Evolutionary conservation across 1,140 invertebrate species (phyloP).

Genomic region (Agraylea sexmaculata): DNA sequence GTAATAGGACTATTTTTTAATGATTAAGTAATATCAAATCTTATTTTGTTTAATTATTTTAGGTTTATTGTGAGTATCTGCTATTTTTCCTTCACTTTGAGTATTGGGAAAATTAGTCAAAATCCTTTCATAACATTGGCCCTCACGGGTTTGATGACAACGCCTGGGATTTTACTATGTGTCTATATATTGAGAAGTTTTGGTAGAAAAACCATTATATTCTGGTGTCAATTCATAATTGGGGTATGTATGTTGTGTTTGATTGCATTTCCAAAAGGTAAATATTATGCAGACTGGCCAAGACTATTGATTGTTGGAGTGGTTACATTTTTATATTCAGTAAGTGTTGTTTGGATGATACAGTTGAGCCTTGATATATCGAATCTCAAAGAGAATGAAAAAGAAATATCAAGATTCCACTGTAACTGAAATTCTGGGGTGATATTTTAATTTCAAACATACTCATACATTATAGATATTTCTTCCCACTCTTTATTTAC

Average conservation of each 20-base stretch:
- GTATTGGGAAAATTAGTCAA: slow-evolving; percentile 52
- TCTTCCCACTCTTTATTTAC: slow-evolving; percentile 51
- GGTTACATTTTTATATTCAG: slow-evolving; percentile 34
- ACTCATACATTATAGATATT: slow-evolving; percentile 28
- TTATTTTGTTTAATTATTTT: slow-evolving; percentile 6
- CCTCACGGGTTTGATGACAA: slow-evolving; percentile 46
- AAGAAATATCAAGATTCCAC: background rate
- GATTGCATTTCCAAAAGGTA: slow-evolving; percentile 35
- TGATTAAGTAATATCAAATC: background rate
- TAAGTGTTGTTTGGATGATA: no score
- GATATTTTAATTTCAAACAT: background rate
- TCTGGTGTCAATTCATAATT: slow-evolving; percentile 45
- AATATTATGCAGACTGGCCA: slow-evolving; percentile 29
- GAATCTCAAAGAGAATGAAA: background rate
- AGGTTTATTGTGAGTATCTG: slow-evolving; percentile 59
- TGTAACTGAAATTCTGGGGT: background rate
- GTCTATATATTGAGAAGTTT: slow-evolving; percentile 48
- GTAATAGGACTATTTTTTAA: slow-evolving; percentile 27
- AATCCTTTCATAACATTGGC: slow-evolving; percentile 63
- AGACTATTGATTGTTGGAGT: slow-evolving; percentile 30
- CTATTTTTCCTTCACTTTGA: slow-evolving; percentile 61
- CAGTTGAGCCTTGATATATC: no score
- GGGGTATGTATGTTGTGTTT: slow-evolving; percentile 49
- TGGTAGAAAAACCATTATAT: slow-evolving; percentile 49
- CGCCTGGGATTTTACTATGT: slow-evolving; percentile 53